Evolutionary conservation across 2,888 invertebrate species (phyloP).

Genomic region (Folsomia candida): DNA sequence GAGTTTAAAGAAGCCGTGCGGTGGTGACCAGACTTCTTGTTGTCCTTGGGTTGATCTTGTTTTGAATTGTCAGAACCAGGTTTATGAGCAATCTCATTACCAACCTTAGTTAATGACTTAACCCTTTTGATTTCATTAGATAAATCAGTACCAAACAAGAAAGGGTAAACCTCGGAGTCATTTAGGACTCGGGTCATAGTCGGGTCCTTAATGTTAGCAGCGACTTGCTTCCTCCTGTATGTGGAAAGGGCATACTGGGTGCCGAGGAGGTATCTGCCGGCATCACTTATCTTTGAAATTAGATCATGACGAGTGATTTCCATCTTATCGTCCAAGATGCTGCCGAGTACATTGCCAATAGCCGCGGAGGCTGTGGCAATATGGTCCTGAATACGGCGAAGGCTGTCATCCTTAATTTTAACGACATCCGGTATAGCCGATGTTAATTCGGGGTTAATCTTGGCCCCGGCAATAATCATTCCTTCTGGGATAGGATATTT

Average conservation of each 20-base stretch:
- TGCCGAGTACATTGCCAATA: neutral
- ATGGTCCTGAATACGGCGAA: neutral
- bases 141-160: too few relatives aligned
- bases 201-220: neutral
- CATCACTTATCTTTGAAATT: neutral
- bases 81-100: neutral
- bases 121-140: neutral
- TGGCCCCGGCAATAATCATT: neutral
- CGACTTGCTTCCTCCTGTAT: too few relatives aligned
- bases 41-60: too few relatives aligned
- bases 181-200: neutral
- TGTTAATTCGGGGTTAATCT: slow-evolving; percentile 1
- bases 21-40: too few relatives aligned
- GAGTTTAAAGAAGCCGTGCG: too few relatives aligned
- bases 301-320: neutral
- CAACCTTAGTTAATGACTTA: neutral
- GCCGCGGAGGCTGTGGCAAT: neutral
- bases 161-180: neutral
- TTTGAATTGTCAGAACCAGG: too few relatives aligned
- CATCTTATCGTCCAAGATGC: neutral
- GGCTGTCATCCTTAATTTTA: neutral
- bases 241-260: slow-evolving; percentile 8
- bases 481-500: neutral
- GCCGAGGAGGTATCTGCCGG: neutral
- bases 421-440: neutral